Evolutionary conservation across 2,888 invertebrate genomes (phyloP).

Genomic region (Germaria angustata): DNA sequence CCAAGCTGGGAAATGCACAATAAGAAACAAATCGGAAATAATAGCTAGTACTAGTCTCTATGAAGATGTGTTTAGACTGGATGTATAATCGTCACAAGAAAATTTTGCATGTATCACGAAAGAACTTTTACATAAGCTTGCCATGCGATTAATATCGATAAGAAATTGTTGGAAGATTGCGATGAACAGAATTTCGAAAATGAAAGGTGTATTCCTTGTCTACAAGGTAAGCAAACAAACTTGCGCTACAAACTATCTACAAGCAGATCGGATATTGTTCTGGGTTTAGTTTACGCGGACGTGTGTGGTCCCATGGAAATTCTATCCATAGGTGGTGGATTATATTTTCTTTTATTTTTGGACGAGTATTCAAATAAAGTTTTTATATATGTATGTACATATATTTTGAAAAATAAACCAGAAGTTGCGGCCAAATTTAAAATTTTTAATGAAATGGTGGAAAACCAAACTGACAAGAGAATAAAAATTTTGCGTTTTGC

Average conservation of each 20-base stretch:
- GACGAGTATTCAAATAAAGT: slow-evolving; percentile 34
- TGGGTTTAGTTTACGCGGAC: slow-evolving; percentile 11
- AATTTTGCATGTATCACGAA: background rate
- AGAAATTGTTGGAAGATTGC: background rate
- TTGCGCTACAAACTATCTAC: background rate
- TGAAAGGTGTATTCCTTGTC: slow-evolving; percentile 8
- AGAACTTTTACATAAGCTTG: slow-evolving; percentile 14
- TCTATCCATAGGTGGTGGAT: slow-evolving; percentile 15
- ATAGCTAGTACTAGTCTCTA: background rate
- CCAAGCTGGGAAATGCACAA: background rate
- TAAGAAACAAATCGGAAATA: background rate
- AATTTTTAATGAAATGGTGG: slow-evolving; percentile 21
- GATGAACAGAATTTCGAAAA: background rate
- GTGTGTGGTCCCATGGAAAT: slow-evolving; percentile 34
- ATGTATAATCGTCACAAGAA: background rate
- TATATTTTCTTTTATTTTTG: too few relatives aligned
- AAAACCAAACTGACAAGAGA: slow-evolving; percentile 29
- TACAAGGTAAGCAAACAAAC: slow-evolving; percentile 28
- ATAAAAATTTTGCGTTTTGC: slow-evolving; percentile 25
- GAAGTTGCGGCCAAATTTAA: slow-evolving; percentile 6
- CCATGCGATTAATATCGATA: background rate
- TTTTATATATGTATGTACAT: too few relatives aligned
- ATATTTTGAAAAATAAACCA: slow-evolving; percentile 23
- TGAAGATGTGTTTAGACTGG: background rate
- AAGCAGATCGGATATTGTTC: background rate